Base-by-base conservation (phyloP, 2,888 invertebrate species). In the Clostera curtula region DNA sequence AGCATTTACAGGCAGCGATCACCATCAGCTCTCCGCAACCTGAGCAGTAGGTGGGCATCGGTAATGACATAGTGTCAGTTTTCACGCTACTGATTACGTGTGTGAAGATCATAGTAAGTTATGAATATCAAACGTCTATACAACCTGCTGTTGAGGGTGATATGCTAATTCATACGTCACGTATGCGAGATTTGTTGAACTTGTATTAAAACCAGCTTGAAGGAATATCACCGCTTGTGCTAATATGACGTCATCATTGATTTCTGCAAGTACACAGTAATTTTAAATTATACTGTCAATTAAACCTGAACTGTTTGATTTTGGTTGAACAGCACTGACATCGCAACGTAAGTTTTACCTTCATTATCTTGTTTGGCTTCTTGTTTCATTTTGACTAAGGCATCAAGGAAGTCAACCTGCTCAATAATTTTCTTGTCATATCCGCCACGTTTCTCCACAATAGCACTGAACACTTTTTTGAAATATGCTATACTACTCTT, bases 151-250 rank as follows among this genome's bases (percentile, higher is more conserved):
- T 0, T 57, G 35, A 2, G 55, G 56, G 1, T 50, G 24, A 13
- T 56, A 46, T 0, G 76, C 68, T 8, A 77, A 21, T 20, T 76
- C 73, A 7, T 58, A 56, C 0, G 43, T 31, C 0, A 31, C 2
- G 25, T 40, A 71, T 0, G 60, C 38, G 0, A 71, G 24, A 0
- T 36, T 4, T 0, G 42, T 24, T 0, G 63, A 64, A 0, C 62
- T 47, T 0, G 71, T 70, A 9, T 77, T 74, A 18, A 67, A 75
- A 0, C 74, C 77, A 0, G 51, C 76, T 31, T 67, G 64, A 3
- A 77, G 36, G 31, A 76, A 64, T 2, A 69, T 37, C 2, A 59
- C 50, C 0, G 70, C 72, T 27, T 76, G 76, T 0, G 76, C 57
- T 1, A 70, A 21, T 5, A 77, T 27, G 2, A 69, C 9, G 6